Percentiles rank a stretch among this genome's conserved stretches.
These are phyloP conservation scores for Drosophila baimaii DNA, from an alignment of 1,140 invertebrate genomes.

Conservation along the genomic window DNA sequence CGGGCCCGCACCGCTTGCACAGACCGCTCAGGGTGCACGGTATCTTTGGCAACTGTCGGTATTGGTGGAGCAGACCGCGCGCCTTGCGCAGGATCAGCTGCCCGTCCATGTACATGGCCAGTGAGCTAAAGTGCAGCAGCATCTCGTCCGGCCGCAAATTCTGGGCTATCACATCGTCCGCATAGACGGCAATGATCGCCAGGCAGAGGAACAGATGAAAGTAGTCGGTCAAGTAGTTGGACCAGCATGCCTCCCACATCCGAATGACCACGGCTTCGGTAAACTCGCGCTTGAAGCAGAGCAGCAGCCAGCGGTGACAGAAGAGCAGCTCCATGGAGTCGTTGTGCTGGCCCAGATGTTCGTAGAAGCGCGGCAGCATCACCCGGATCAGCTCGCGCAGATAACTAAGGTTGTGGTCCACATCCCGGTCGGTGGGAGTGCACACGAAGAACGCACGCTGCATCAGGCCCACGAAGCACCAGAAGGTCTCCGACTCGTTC, in stretches of 20 bases:
- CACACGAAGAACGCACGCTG: constrained; percentile 96
- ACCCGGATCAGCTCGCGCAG: constrained; percentile 93
- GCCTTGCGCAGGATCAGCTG: constrained; percentile 95
- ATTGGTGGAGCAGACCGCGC: constrained; percentile 94
- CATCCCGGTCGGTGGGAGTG: constrained; percentile 95
- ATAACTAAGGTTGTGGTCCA: constrained; percentile 96
- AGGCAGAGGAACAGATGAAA: constrained; percentile 96
- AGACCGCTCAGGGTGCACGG: constrained; percentile 95
- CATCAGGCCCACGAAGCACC: constrained; percentile 97
- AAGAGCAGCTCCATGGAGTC: constrained; percentile 96
- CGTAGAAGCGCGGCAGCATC: constrained; percentile 94
- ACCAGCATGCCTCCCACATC: constrained; percentile 98
- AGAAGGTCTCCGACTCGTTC: constrained; percentile 95
- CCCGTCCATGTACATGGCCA: constrained; percentile 98
- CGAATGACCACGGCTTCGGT: constrained; percentile 92
- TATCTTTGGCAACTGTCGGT: constrained; percentile 91
- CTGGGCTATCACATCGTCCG: constrained; percentile 95
- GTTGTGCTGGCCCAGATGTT: constrained; percentile 91
- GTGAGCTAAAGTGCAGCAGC: constrained; percentile 96
- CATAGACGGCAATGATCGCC: constrained; percentile 95
- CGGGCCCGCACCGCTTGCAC: constrained; percentile 94
- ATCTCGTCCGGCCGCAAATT: constrained; percentile 96
- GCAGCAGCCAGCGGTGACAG: constrained; percentile 96
- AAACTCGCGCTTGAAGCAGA: constrained; percentile 96
- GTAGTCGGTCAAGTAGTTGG: constrained; percentile 96